Evolutionary conservation across 1,140 invertebrate species (phyloP).

Genomic region (Rhopalosiphum maidis): DNA sequence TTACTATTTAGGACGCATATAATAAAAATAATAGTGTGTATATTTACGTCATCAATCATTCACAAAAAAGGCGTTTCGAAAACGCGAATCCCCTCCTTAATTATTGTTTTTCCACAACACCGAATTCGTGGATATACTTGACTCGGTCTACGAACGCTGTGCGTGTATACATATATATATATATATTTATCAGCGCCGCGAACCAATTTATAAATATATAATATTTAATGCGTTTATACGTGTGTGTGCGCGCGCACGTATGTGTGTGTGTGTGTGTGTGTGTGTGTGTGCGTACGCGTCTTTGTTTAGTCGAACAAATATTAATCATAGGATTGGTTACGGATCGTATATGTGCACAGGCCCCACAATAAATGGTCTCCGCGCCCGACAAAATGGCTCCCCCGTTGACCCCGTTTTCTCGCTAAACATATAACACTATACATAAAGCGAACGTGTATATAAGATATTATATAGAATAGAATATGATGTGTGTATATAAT

Average conservation of each 20-base stretch:
- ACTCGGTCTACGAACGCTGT: conserved; percentile 8
- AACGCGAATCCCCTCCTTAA: background rate
- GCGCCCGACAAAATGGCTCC: conserved; percentile 46
- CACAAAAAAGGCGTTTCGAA: conserved; percentile 49
- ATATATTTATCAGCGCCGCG: background rate
- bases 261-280: background rate
- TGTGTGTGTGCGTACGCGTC: background rate
- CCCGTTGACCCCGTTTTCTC: conserved; percentile 44
- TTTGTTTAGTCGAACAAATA: conserved; percentile 55
- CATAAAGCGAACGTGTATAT: background rate
- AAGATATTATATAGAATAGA: background rate
- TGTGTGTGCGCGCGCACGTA: background rate
- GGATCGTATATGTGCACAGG: background rate
- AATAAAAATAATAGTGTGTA: background rate
- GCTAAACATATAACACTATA: background rate
- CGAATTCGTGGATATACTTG: background rate
- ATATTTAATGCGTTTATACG: background rate
- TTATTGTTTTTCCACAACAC: conserved; percentile 49
- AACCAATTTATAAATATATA: conserved; percentile 11
- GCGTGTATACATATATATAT: background rate
- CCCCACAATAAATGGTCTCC: conserved; percentile 10
- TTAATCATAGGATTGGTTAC: conserved; percentile 56
- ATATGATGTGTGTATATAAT: too few relatives aligned
- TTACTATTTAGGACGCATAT: background rate
- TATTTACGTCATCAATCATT: conserved; percentile 31